Conservation (phyloP, 2,888 invertebrate species). For the Rhabditoides inermis region DNA sequence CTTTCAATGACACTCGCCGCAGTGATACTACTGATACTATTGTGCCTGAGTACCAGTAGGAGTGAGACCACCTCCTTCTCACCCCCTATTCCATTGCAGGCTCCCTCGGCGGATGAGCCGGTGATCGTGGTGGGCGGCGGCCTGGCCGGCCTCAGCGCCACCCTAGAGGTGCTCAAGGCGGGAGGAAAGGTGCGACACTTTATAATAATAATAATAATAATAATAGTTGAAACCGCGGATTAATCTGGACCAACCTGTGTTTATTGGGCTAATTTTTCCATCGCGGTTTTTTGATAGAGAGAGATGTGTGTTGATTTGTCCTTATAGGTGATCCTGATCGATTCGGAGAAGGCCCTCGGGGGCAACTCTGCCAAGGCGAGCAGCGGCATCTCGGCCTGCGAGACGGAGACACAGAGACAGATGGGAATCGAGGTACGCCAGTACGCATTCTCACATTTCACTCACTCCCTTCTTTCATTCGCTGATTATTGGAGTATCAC, state of each 20-base stretch:
- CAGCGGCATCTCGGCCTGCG: constrained; percentile 48
- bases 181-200: constrained; percentile 14
- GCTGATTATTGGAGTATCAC: not conserved
- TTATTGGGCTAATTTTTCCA: not conserved
- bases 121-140: constrained; percentile 48
- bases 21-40: not conserved
- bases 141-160: constrained; percentile 43
- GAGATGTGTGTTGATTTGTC: not conserved
- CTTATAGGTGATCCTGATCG: constrained; percentile 37
- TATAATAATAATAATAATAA: not conserved
- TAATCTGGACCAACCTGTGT: not conserved
- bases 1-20: not conserved
- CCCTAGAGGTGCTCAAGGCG: constrained; percentile 30
- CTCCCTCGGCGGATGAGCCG: constrained; percentile 27
- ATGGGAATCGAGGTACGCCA: constrained; percentile 4
- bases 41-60: not conserved
- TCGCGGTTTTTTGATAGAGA: not conserved
- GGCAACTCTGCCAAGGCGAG: constrained; percentile 51
- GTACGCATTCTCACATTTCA: not conserved
- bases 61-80: no score
- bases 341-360: constrained; percentile 43
- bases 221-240: not conserved
- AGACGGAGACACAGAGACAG: constrained; percentile 41
- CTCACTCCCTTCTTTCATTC: not conserved
- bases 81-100: constrained; percentile 6